phyloP scores from a whole-genome alignment of 2,113 vertebrate genomes.

The Peromyscus maniculatus region DNA sequence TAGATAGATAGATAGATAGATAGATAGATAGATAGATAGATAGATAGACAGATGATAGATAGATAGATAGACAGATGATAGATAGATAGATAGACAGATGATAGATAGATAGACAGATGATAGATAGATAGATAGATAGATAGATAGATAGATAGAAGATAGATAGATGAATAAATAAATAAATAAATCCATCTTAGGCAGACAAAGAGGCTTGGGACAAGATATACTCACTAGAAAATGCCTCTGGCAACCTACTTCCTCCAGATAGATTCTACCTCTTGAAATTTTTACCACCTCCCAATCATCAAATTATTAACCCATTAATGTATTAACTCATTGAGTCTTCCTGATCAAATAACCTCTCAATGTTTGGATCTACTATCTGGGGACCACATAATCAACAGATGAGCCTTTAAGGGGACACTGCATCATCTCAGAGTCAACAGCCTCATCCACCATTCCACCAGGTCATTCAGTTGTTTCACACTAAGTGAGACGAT shows the following conservation, averaged over 20 bases:
- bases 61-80: no score
- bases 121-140: no score
- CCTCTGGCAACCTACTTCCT: background rate
- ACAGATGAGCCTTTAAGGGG: background rate
- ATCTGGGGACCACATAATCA: background rate
- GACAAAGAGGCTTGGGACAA: background rate
- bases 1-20: no score
- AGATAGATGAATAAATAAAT: no score
- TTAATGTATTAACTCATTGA: background rate
- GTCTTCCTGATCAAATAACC: background rate
- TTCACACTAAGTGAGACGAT: background rate
- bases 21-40: no score
- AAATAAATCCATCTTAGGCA: background rate
- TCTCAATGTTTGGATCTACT: background rate
- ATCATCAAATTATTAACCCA: background rate
- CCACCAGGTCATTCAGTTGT: background rate
- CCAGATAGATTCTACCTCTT: background rate
- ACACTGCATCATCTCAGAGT: background rate
- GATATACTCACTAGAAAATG: background rate
- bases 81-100: no score
- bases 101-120: no score
- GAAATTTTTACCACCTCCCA: background rate
- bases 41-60: no score
- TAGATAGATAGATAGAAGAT: no score
- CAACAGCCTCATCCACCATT: background rate